phyloP scores from a whole-genome alignment of 2,797 vertebrate genomes.

The Taenioides sp. region DNA sequence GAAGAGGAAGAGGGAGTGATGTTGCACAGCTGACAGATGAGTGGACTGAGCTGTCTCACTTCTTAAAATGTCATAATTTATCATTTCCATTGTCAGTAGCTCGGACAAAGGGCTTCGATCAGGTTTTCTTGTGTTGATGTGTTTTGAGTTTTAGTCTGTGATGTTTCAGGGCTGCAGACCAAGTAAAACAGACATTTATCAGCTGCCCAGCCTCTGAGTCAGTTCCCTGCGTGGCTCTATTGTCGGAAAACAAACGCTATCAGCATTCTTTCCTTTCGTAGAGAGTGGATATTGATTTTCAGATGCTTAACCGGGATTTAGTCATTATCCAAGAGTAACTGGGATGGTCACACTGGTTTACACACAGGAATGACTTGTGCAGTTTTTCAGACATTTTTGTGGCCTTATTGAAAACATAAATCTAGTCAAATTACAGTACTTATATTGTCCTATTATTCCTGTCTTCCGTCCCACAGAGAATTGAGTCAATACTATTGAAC shows the following conservation, averaged over 20 bases:
- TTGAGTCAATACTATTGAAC: background rate
- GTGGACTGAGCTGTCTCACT: conserved; percentile 22
- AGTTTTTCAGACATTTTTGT: conserved; percentile 11
- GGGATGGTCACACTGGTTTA: conserved; percentile 14
- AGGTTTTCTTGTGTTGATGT: conserved; percentile 25
- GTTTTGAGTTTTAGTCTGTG: conserved; percentile 19
- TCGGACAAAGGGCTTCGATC: conserved; percentile 25
- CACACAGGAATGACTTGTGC: conserved; percentile 8
- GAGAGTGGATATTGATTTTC: conserved; percentile 49
- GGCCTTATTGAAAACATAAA: background rate
- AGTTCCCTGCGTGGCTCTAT: conserved; percentile 50
- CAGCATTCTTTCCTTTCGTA: conserved; percentile 50
- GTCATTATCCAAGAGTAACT: conserved; percentile 36
- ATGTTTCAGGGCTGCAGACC: conserved; percentile 38
- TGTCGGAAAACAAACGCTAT: conserved; percentile 52
- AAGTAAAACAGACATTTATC: conserved; percentile 59
- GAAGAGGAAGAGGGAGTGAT: conserved; percentile 15
- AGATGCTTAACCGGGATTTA: conserved; percentile 26
- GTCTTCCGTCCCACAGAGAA: background rate
- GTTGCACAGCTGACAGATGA: conserved; percentile 21
- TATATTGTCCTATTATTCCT: conserved; percentile 7
- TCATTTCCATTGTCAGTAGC: conserved; percentile 9
- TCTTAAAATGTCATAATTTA: conserved; percentile 14
- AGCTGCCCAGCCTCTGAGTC: conserved; percentile 42
- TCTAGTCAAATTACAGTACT: background rate